Evolutionary conservation across 92 coral and sea anemone species (phyloP), one percentile per base, ranked within the genome.

Genomic region (Epizoanthus fatuus): DNA sequence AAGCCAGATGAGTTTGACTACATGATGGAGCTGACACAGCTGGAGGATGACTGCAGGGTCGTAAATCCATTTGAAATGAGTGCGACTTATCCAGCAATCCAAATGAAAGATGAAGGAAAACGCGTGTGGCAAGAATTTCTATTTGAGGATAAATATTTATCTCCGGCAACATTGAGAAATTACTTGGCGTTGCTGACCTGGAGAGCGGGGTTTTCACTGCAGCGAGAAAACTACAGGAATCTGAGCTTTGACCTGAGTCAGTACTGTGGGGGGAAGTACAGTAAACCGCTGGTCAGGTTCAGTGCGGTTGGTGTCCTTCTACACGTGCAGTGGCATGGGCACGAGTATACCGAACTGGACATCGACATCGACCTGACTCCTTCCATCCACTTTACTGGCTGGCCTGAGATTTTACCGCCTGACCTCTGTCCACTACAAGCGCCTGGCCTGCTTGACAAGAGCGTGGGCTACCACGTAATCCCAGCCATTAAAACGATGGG

Each of bases 341-440:
- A 37, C 15, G 71, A 63, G 38, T 85, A 59, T 62, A 74, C 56
- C 35, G 53, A 53, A 25, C 89, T 85, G 19, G 44, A 59, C 38
- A 55, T 85, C 40, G 74, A 70, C 49, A 63, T 86, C 38, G 90
- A 86, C 37, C 42, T 86, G 37, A 86, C 85, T 10, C 87, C 91
- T 5, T 79, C 75, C 4, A 72, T 72, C 20, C 83, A 75, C n/a
- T 16, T 88, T 19, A 32, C 47, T 35, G 82, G 71, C 11, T 53
- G 71, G 67, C 67, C 40, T 35, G n/a, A 22, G 17, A 39, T 22
- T 68, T 19, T 25, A 15, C 74, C 25, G 42, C 15, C 74, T 35
- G 20, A 22, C 49, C 0, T 72, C 15, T 29, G 64, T 63, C 25
- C 17, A 8, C 54, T 45, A 15, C 53, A 87, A n/a, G 8, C 12